Conservation (phyloP, 2,888 invertebrate species). For the Lottia gigantea region DNA sequence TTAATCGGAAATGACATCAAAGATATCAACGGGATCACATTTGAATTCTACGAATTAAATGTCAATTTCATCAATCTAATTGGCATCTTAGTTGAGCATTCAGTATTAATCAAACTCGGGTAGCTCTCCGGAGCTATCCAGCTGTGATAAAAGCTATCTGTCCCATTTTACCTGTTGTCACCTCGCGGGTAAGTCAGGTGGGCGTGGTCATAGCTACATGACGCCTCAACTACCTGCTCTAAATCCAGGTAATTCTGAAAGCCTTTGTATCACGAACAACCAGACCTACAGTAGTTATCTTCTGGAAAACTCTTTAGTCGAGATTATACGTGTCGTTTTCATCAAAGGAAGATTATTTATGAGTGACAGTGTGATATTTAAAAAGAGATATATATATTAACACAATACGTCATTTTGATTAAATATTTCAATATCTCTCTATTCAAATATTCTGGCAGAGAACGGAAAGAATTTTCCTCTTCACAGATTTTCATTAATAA, state of each 20-base stretch:
- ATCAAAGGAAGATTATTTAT: too few relatives aligned
- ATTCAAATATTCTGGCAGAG: too few relatives aligned
- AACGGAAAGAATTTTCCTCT: too few relatives aligned
- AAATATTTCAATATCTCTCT: too few relatives aligned
- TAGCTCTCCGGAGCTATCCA: background rate
- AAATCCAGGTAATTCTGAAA: conserved; percentile 8
- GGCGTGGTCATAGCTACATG: background rate
- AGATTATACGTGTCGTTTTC: too few relatives aligned
- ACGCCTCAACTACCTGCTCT: background rate
- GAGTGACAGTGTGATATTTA: too few relatives aligned
- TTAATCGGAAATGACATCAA: conserved; percentile 8
- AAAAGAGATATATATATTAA: too few relatives aligned
- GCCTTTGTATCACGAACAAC: background rate
- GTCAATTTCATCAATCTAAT: conserved; percentile 4
- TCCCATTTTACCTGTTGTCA: background rate
- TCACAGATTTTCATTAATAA: too few relatives aligned
- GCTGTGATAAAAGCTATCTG: conserved; percentile 7
- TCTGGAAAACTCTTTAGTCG: too few relatives aligned
- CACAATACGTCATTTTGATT: too few relatives aligned
- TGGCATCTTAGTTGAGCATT: background rate
- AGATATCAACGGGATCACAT: conserved; percentile 7
- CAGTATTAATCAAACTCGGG: conserved; percentile 8
- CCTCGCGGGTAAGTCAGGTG: background rate
- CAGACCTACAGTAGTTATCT: too few relatives aligned
- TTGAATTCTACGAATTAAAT: background rate